Evolutionary conservation across 2,113 vertebrate species (phyloP).

Genomic region (Xyliphius kryptos): DNA sequence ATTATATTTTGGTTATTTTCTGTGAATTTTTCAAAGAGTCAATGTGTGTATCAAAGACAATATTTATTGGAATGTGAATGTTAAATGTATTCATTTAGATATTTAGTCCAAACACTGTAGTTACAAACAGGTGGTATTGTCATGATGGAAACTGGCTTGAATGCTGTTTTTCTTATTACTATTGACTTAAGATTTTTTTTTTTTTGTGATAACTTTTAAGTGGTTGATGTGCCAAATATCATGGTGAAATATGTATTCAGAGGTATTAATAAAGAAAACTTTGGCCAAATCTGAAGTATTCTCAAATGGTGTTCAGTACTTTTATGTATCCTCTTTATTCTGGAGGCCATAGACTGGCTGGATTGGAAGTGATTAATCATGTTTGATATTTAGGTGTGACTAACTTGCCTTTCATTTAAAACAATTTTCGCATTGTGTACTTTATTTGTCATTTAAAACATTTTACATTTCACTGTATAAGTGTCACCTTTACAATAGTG

Average conservation of each 20-base stretch:
- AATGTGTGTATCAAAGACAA: not conserved
- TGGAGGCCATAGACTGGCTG: too few species aligned
- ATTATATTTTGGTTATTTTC: conserved; percentile 15
- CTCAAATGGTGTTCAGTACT: too few species aligned
- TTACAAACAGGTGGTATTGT: conserved; percentile 5
- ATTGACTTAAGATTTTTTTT: not conserved
- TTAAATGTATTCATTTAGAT: not conserved
- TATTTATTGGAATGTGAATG: conserved; percentile 3
- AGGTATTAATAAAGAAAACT: conserved; percentile 18
- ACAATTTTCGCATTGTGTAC: too few species aligned
- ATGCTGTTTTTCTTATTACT: not conserved
- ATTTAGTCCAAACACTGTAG: conserved; percentile 1
- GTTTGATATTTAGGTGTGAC: too few species aligned
- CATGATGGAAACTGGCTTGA: not conserved
- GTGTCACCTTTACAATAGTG: too few species aligned
- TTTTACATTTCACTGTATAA: too few species aligned
- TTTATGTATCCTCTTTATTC: too few species aligned
- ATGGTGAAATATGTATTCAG: conserved; percentile 17
- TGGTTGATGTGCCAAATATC: conserved; percentile 30
- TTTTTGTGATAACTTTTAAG: conserved; percentile 3
- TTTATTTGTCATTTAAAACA: too few species aligned
- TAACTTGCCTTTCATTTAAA: too few species aligned
- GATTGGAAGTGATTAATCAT: too few species aligned
- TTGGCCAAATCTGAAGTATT: not conserved
- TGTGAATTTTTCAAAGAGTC: not conserved